phyloP scores from a whole-genome alignment of 2,888 invertebrate genomes.

The Parnassius apollo region DNA sequence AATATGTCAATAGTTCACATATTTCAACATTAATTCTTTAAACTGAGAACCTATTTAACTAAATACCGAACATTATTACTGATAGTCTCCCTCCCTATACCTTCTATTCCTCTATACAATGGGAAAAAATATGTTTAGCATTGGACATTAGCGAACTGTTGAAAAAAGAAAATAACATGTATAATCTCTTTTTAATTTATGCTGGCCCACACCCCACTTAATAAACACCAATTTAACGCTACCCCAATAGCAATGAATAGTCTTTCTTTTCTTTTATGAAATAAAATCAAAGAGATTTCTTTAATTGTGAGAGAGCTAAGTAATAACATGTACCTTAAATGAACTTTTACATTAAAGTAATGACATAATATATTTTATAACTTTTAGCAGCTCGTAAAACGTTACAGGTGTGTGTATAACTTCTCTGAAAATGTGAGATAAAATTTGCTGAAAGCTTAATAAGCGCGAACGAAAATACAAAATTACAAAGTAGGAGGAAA shows the following conservation, averaged over 20 bases:
- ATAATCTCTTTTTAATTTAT: no score
- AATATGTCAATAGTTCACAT: no score
- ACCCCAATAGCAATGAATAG: background rate
- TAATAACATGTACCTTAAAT: background rate
- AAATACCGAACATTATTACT: no score
- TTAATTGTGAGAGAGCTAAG: background rate
- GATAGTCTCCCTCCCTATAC: no score
- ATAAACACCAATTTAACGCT: no score
- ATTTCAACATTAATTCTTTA: no score
- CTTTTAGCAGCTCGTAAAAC: constrained; percentile 17
- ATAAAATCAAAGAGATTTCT: background rate
- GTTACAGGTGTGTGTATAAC: constrained; percentile 9
- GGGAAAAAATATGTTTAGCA: no score
- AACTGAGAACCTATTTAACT: no score
- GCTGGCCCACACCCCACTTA: no score
- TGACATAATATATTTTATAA: constrained; percentile 9
- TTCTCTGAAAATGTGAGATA: constrained; percentile 19
- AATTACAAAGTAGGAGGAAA: constrained; percentile 11
- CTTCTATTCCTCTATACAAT: no score
- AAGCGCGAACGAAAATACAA: constrained; percentile 18
- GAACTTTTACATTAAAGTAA: constrained; percentile 8
- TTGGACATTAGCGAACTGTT: no score
- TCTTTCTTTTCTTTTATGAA: background rate
- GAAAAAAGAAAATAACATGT: no score
- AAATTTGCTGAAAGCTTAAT: constrained; percentile 21